Evolutionary conservation across 2,888 invertebrate genomes (phyloP).

Genomic region (Drosophila mettleri): DNA sequence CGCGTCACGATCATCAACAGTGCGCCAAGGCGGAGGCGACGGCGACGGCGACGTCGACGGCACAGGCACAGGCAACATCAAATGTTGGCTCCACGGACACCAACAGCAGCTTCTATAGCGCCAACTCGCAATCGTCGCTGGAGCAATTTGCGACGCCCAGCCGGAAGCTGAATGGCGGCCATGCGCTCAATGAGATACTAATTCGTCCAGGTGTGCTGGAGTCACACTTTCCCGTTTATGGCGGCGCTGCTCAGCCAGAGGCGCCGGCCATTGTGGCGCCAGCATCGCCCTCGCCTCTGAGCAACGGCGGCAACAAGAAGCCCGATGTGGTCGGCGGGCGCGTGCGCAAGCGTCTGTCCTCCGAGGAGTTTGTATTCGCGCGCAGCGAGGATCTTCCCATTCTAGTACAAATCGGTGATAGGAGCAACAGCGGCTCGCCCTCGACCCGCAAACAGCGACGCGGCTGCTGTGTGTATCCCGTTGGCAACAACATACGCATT

Average conservation of each 20-base stretch:
- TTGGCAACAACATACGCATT: slow-evolving; percentile 61
- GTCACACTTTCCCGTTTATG: slow-evolving; percentile 84
- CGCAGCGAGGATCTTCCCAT: slow-evolving; percentile 87
- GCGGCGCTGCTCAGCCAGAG: slow-evolving; percentile 37
- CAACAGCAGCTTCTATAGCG: slow-evolving; percentile 84
- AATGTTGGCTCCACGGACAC: slow-evolving; percentile 82
- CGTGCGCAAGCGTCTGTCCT: slow-evolving; percentile 82
- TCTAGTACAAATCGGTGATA: slow-evolving; percentile 85
- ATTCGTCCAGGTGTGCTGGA: slow-evolving; percentile 84
- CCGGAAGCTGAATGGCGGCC: slow-evolving; percentile 50
- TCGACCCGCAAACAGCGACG: slow-evolving; percentile 87
- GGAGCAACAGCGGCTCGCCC: slow-evolving; percentile 82
- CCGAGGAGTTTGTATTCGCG: slow-evolving; percentile 83
- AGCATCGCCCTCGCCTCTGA: slow-evolving; percentile 53
- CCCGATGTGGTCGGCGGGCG: slow-evolving; percentile 74
- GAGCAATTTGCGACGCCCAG: slow-evolving; percentile 74
- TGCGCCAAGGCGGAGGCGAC: slow-evolving; percentile 50
- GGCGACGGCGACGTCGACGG: slow-evolving; percentile 6
- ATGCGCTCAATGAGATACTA: slow-evolving; percentile 50
- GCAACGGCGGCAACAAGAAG: slow-evolving; percentile 46
- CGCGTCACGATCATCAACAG: slow-evolving; percentile 73
- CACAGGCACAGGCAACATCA: background rate
- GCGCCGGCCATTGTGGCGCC: slow-evolving; percentile 69
- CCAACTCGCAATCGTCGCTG: slow-evolving; percentile 83
- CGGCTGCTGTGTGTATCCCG: slow-evolving; percentile 88